These are phyloP conservation scores for Leiothrix lutea DNA, from an alignment of 2,113 vertebrate genomes.

Conservation along the genomic window DNA sequence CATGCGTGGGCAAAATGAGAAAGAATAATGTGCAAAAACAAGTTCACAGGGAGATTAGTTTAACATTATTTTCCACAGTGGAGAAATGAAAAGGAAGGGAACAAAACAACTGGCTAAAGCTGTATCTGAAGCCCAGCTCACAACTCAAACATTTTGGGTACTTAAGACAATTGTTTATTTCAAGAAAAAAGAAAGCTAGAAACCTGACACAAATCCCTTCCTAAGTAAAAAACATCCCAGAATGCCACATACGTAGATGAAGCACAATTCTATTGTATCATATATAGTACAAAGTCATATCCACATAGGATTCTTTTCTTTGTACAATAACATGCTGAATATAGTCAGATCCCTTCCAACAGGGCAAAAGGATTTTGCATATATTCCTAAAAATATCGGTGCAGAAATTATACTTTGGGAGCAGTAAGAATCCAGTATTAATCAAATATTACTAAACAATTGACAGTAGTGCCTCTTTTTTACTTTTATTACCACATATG, in stretches of 20 bases:
- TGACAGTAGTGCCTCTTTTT: background rate
- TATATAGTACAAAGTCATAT: background rate
- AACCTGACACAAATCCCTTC: background rate
- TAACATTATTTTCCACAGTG: background rate
- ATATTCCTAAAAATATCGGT: background rate
- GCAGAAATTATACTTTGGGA: background rate
- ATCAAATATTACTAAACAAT: background rate
- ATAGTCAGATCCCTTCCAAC: background rate
- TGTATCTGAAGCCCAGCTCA: background rate
- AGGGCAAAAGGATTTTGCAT: background rate
- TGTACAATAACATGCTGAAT: background rate
- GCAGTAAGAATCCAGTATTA: background rate
- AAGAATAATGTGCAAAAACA: background rate
- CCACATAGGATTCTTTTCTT: background rate
- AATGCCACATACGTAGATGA: background rate
- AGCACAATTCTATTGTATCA: background rate
- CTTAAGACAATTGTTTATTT: background rate
- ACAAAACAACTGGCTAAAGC: background rate
- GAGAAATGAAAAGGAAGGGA: background rate
- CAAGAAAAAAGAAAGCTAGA: background rate
- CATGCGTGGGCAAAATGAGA: background rate
- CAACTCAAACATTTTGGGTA: background rate
- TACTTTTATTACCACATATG: background rate
- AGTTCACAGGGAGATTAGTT: background rate
- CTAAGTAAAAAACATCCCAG: background rate